Conservation (phyloP, 2,888 invertebrate genomes). For the Hirtodrosophila alboralis region DNA sequence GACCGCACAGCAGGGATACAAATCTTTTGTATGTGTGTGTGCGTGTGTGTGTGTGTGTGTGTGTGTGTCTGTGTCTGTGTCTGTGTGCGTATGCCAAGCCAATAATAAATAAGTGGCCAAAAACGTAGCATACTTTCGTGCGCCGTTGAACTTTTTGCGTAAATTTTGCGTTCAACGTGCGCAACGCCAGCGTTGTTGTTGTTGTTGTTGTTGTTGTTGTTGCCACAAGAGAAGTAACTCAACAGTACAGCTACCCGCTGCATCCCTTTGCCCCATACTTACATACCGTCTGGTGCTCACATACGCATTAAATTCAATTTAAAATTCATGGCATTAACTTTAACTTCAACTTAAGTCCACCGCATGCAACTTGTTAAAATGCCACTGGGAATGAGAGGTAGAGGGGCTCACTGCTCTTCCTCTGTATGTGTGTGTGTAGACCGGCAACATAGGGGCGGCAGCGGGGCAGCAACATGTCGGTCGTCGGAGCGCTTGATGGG, state of each 20-base stretch:
- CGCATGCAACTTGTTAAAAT: conserved; percentile 76
- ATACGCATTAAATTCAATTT: conserved; percentile 78
- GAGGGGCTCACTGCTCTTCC: not conserved
- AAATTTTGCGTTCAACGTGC: conserved; percentile 57
- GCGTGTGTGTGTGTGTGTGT: conserved; percentile 15
- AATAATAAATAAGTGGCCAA: conserved; percentile 77
- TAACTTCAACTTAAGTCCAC: conserved; percentile 76
- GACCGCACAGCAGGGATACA: conserved; percentile 51
- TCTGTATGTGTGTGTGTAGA: conserved; percentile 9
- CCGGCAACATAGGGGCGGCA: too few species aligned
- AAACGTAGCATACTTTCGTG: conserved; percentile 66
- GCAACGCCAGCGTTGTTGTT: conserved; percentile 21
- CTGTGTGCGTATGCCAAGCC: conserved; percentile 40
- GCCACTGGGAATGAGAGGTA: conserved; percentile 22
- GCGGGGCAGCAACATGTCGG: not conserved
- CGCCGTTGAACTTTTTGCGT: conserved; percentile 70
- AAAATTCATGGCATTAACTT: conserved; percentile 79
- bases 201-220: conserved; percentile 1
- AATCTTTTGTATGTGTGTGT: conserved; percentile 38
- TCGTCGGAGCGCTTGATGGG: conserved; percentile 1
- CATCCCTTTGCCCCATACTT: not conserved
- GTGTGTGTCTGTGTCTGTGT: conserved; percentile 7
- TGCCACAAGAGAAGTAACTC: conserved; percentile 25
- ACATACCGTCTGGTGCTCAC: conserved; percentile 18
- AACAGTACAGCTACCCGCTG: not conserved